Percentiles rank a stretch among this genome's conserved stretches.
Evolutionary conservation across 2,797 vertebrate species (phyloP).

Genomic region (Neosalanx taihuensis): DNA sequence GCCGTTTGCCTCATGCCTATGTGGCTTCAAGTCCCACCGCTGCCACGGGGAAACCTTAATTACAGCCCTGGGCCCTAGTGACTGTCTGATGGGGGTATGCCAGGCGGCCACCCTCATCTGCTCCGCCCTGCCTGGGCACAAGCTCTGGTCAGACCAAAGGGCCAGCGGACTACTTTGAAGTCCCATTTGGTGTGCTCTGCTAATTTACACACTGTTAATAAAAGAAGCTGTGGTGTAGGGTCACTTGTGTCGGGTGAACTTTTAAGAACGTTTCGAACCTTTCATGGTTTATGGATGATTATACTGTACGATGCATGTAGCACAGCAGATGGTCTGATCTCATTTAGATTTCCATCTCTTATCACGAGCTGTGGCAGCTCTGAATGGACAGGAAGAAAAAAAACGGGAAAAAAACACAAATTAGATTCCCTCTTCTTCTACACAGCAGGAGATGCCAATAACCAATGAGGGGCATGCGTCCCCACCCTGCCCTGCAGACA

Average conservation of each 20-base stretch:
- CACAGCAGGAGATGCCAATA: background rate
- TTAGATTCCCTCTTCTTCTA: background rate
- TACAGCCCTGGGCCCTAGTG: slow-evolving; percentile 59
- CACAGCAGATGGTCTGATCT: slow-evolving; percentile 37
- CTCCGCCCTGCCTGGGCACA: slow-evolving; percentile 29
- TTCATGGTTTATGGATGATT: slow-evolving; percentile 37
- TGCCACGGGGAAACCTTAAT: slow-evolving; percentile 74
- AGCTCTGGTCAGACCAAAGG: slow-evolving; percentile 31
- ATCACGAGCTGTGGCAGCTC: slow-evolving; percentile 14
- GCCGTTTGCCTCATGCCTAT: slow-evolving; percentile 66
- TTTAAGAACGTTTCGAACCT: slow-evolving; percentile 26
- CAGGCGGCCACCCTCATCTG: slow-evolving; percentile 42
- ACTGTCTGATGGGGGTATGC: slow-evolving; percentile 62
- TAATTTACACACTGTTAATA: slow-evolving; percentile 33
- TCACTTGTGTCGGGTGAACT: slow-evolving; percentile 12
- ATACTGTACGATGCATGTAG: slow-evolving; percentile 7
- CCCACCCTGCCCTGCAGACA: slow-evolving; percentile 1
- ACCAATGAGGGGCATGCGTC: background rate
- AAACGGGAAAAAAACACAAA: background rate
- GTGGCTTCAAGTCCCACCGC: slow-evolving; percentile 67
- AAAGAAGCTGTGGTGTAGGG: background rate
- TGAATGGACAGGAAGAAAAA: background rate
- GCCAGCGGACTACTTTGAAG: slow-evolving; percentile 45
- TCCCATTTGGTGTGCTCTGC: slow-evolving; percentile 35
- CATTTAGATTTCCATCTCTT: slow-evolving; percentile 14